These are phyloP conservation scores for Pseudopleuronectes americanus DNA, from an alignment of 2,797 vertebrate genomes.

Conservation along the genomic window DNA sequence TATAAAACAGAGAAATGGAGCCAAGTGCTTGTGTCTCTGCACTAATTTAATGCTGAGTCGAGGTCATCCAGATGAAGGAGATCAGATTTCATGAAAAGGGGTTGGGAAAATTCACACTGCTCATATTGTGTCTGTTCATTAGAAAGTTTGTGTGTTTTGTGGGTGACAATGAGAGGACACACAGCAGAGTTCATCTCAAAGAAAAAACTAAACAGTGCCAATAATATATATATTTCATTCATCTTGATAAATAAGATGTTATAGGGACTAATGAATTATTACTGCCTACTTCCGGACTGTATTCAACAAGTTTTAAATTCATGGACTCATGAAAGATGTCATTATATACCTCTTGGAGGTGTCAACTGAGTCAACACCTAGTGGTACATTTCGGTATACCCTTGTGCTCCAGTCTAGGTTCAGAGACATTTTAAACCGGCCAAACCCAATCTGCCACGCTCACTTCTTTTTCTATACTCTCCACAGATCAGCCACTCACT, in stretches of 20 bases:
- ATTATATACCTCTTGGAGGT: background rate
- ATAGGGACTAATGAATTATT: too few species aligned
- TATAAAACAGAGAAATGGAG: background rate
- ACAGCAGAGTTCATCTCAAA: too few species aligned
- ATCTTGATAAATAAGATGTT: too few species aligned
- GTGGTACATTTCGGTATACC: background rate
- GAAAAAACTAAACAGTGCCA: too few species aligned
- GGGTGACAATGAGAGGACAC: too few species aligned
- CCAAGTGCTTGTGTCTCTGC: background rate
- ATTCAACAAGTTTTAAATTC: background rate
- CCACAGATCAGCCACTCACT: conserved; percentile 65
- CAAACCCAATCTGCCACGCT: conserved; percentile 17
- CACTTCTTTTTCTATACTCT: conserved; percentile 33
- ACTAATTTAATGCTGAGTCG: background rate
- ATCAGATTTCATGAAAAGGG: too few species aligned
- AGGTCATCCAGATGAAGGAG: background rate
- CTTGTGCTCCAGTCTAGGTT: background rate
- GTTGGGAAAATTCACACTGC: too few species aligned
- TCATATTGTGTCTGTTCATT: too few species aligned
- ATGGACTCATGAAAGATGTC: background rate
- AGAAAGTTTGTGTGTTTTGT: too few species aligned
- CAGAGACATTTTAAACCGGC: background rate
- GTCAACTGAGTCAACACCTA: background rate
- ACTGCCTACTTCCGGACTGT: too few species aligned
- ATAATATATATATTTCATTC: background rate